Conservation (phyloP, 2,888 invertebrate species). For the Omphaloscelis lunosa region DNA sequence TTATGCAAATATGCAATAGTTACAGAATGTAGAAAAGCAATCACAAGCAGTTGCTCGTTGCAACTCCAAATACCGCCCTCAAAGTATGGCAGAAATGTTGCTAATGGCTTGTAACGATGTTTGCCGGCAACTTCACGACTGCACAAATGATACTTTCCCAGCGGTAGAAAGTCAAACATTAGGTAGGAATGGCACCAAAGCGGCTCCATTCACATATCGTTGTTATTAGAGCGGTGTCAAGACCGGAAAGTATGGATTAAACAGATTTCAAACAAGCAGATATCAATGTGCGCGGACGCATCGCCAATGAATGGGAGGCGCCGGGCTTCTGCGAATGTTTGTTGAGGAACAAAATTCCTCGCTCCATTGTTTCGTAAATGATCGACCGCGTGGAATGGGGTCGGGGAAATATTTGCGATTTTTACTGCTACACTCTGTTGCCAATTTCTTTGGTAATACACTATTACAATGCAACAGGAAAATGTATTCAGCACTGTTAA, state of each 20-base stretch:
- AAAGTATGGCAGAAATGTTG: conserved; percentile 80
- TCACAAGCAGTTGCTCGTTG: conserved; percentile 64
- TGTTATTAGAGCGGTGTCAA: conserved; percentile 83
- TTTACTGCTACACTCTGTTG: conserved; percentile 55
- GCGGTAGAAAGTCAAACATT: conserved; percentile 87
- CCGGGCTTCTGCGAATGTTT: conserved; percentile 82
- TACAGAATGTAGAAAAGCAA: conserved; percentile 74
- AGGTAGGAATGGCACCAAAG: conserved; percentile 81
- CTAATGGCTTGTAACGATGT: conserved; percentile 81
- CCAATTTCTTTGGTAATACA: conserved; percentile 53
- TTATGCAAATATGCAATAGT: conserved; percentile 75
- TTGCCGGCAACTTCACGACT: conserved; percentile 77
- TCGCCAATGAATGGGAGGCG: conserved; percentile 81
- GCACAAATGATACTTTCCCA: conserved; percentile 87
- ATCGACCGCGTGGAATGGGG: conserved; percentile 69
- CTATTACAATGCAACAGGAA: conserved; percentile 25
- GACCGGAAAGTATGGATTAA: conserved; percentile 85
- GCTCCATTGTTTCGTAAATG: conserved; percentile 81
- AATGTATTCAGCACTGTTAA: conserved; percentile 47
- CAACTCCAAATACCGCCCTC: conserved; percentile 72
- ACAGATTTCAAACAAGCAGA: conserved; percentile 80
- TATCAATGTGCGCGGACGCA: conserved; percentile 76
- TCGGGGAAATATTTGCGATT: conserved; percentile 66
- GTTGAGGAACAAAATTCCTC: conserved; percentile 83
- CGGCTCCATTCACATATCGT: conserved; percentile 81